phyloP scores from a whole-genome alignment of 2,797 vertebrate genomes.

The Galagoides demidoff region DNA sequence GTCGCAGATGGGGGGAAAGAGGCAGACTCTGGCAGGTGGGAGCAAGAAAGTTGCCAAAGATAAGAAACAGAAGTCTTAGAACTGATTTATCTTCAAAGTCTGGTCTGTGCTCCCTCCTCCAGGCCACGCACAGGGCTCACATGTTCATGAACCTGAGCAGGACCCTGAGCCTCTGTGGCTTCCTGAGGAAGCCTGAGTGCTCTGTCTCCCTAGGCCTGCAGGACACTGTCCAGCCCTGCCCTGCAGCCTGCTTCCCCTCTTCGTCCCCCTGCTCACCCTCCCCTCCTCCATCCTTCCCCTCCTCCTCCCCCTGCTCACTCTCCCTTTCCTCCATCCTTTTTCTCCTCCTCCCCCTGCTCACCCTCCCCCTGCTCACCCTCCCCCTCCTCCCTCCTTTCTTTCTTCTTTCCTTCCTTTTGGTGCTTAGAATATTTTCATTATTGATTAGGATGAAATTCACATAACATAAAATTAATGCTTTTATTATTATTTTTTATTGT shows the following conservation, averaged over 20 bases:
- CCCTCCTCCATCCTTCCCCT: too few species aligned
- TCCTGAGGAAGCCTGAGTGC: background rate
- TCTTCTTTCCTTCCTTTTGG: background rate
- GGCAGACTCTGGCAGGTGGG: fast-evolving
- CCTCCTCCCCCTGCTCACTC: too few species aligned
- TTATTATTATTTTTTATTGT: too few species aligned
- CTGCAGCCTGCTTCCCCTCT: background rate
- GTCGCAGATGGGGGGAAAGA: too few species aligned
- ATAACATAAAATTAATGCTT: background rate
- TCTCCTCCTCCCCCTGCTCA: too few species aligned
- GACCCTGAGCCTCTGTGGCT: too few species aligned
- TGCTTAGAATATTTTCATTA: background rate
- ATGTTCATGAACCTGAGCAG: background rate
- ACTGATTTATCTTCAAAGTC: background rate
- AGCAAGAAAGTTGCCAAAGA: background rate
- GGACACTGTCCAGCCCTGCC: fast-evolving
- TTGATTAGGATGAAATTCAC: background rate
- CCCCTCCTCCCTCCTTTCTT: too few species aligned
- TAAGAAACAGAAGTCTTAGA: background rate
- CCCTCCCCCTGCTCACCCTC: too few species aligned
- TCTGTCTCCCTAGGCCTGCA: too few species aligned
- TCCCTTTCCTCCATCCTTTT: too few species aligned
- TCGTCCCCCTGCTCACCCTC: too few species aligned
- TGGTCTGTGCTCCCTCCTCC: background rate
- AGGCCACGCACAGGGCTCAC: background rate